phyloP scores from a whole-genome alignment of 2,888 invertebrate genomes.

The Agrotis ipsilon region DNA sequence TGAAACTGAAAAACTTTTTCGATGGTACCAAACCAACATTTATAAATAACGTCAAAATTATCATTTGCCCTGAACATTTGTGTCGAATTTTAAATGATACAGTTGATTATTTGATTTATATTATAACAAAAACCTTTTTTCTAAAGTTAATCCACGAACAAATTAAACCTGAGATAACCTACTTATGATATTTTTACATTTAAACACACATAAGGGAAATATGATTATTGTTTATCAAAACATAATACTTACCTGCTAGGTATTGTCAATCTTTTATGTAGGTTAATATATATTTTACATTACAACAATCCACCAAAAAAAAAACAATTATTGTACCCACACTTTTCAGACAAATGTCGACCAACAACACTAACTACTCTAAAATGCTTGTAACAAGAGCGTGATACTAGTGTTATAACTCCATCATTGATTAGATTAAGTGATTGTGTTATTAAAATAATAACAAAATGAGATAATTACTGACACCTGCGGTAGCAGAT shows the following conservation, averaged over 20 bases:
- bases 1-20: no score
- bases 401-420: conserved; percentile 10
- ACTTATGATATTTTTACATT: no score
- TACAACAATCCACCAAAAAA: background rate
- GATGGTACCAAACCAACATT: no score
- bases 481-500: background rate
- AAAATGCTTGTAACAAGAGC: background rate
- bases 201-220: background rate
- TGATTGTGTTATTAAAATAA: conserved; percentile 31
- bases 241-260: background rate
- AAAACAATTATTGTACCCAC: background rate
- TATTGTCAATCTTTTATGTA: background rate
- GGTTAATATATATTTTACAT: background rate
- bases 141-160: no score
- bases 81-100: no score
- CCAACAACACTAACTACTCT: conserved; percentile 3
- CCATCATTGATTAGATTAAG: conserved; percentile 37
- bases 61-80: no score
- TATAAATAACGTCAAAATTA: no score
- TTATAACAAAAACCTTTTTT: no score
- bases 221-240: background rate
- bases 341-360: background rate
- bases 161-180: no score
- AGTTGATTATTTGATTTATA: no score
- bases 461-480: conserved; percentile 28